Evolutionary conservation across 2,797 vertebrate species (phyloP).

Genomic region (Karalla daura): DNA sequence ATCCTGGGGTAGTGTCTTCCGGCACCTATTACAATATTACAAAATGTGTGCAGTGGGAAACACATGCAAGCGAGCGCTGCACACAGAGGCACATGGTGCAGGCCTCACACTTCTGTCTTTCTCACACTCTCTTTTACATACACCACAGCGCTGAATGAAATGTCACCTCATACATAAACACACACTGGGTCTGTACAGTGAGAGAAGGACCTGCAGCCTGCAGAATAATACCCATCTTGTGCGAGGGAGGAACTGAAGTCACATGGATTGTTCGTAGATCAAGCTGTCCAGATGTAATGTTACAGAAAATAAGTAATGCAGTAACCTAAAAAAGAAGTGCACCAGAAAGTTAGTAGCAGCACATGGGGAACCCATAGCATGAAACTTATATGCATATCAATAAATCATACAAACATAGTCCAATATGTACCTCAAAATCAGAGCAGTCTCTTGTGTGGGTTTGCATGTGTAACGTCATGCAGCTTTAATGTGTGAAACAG

Average conservation of each 20-base stretch:
- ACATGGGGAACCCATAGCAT: not conserved
- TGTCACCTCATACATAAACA: slow-evolving; percentile 21
- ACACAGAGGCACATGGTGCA: slow-evolving; percentile 22
- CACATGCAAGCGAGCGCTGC: slow-evolving; percentile 12
- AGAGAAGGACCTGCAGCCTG: slow-evolving; percentile 24
- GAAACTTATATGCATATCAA: not conserved
- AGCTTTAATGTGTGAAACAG: slow-evolving; percentile 7
- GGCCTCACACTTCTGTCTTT: slow-evolving; percentile 4
- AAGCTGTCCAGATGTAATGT: slow-evolving; percentile 12
- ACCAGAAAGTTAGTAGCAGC: not conserved
- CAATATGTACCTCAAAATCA: slow-evolving; percentile 4
- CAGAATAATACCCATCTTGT: slow-evolving; percentile 24
- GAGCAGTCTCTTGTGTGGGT: not conserved
- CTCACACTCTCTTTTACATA: slow-evolving; percentile 45
- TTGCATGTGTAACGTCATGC: not conserved
- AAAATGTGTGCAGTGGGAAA: slow-evolving; percentile 24
- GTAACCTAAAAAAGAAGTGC: no score
- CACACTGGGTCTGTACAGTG: slow-evolving; percentile 11
- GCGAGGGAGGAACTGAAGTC: slow-evolving; percentile 27
- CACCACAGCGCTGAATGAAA: slow-evolving; percentile 28
- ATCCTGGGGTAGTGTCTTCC: slow-evolving; percentile 29
- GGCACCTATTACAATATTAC: slow-evolving; percentile 47
- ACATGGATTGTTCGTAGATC: slow-evolving; percentile 4
- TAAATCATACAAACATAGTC: slow-evolving; percentile 15
- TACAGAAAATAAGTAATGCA: not conserved